A percentile compares a stretch with the other conserved stretches of the same genome.
These are phyloP conservation scores for Sebastes hopkinsi DNA, from an alignment of 2,797 vertebrate genomes.

Conservation along the genomic window DNA sequence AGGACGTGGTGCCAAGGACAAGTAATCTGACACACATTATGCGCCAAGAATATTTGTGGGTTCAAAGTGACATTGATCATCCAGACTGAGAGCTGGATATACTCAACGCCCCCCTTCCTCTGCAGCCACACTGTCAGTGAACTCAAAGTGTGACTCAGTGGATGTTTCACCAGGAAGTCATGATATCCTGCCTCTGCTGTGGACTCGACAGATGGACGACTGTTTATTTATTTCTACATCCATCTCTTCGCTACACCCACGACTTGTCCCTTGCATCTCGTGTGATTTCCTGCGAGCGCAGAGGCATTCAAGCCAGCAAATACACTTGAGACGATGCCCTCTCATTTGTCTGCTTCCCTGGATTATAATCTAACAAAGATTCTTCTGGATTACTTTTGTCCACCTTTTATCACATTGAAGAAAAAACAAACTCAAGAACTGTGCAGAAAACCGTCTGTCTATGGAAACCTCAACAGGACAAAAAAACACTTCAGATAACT, in stretches of 20 bases:
- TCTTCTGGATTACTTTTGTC: slow-evolving; percentile 28
- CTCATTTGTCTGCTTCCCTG: slow-evolving; percentile 1
- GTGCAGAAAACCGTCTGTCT: not conserved
- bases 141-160: slow-evolving; percentile 1
- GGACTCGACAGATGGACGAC: slow-evolving; percentile 12
- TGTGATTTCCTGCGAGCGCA: not conserved
- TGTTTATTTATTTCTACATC: not conserved
- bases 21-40: not conserved
- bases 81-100: slow-evolving; percentile 17
- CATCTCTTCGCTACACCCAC: not conserved
- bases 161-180: slow-evolving; percentile 1
- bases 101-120: not conserved
- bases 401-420: not conserved
- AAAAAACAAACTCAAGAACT: not conserved
- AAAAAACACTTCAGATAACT: not conserved
- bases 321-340: not conserved
- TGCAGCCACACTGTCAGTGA: not conserved
- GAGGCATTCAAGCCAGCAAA: not conserved
- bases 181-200: not conserved
- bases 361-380: slow-evolving; percentile 22
- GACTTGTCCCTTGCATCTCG: not conserved
- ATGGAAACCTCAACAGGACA: not conserved
- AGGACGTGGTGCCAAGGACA: slow-evolving; percentile 19
- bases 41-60: not conserved
- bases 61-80: slow-evolving; percentile 1